Conservation (phyloP, 2,888 invertebrate species). For the Drosophila quasianomalipes region DNA sequence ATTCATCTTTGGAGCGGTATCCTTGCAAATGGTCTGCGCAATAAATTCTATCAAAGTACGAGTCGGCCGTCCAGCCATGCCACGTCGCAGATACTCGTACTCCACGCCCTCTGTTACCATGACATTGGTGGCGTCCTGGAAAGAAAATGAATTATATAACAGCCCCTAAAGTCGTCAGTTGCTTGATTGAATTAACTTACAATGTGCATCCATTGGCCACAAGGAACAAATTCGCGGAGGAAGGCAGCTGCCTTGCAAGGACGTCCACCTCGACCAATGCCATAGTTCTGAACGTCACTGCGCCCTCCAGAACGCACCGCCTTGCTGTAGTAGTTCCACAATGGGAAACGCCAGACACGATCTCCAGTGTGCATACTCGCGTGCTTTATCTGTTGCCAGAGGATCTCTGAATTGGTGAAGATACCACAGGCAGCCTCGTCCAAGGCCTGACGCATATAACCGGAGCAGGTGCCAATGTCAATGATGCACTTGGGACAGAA, state of each 20-base stretch:
- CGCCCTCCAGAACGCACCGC: slow-evolving; percentile 84
- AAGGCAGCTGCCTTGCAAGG: slow-evolving; percentile 93
- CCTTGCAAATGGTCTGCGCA: slow-evolving; percentile 86
- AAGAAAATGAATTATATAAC: not conserved
- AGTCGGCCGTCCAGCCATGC: slow-evolving; percentile 91
- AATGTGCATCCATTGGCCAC: slow-evolving; percentile 91
- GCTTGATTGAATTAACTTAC: slow-evolving; percentile 82
- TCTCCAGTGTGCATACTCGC: slow-evolving; percentile 92
- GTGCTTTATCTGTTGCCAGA: slow-evolving; percentile 89
- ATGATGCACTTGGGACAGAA: slow-evolving; percentile 89
- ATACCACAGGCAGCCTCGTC: slow-evolving; percentile 90
- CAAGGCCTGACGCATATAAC: slow-evolving; percentile 88
- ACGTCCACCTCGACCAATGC: slow-evolving; percentile 86
- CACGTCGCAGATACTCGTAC: slow-evolving; percentile 87
- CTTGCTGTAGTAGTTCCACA: slow-evolving; percentile 89
- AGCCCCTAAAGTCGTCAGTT: fast-evolving
- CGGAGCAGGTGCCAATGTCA: slow-evolving; percentile 92
- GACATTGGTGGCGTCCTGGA: slow-evolving; percentile 90
- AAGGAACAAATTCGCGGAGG: slow-evolving; percentile 89
- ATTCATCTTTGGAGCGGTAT: slow-evolving; percentile 79
- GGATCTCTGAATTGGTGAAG: slow-evolving; percentile 90
- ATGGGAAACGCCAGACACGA: slow-evolving; percentile 93
- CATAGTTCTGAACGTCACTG: slow-evolving; percentile 86
- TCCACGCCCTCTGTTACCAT: slow-evolving; percentile 89
- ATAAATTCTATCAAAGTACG: slow-evolving; percentile 90